Base-by-base conservation (phyloP, 1,140 invertebrate species). In the Drosophila oshimai region DNA sequence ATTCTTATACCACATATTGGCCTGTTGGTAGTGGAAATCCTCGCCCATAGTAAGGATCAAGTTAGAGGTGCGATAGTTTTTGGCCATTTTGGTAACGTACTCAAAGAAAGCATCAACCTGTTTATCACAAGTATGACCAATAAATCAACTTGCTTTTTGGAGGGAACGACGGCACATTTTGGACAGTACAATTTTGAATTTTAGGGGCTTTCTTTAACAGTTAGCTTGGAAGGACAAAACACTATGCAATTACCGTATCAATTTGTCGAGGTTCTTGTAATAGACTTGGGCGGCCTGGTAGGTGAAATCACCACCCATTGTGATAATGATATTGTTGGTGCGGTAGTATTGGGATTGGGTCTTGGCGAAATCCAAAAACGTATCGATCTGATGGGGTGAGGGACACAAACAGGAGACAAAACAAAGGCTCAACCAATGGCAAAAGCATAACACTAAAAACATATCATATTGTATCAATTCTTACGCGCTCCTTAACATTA, bases 291-390 rank as follows among this genome's bases (percentile, higher is more conserved):
- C 97, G 90, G 96, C 94, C 89, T 96, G 95, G 91, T 97, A 99
- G 36, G 95, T 94, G 89, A 99, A 99, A 92, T 99, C 98, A 62
- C 95, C 95, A 0, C 98, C 98, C 97, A 99, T 99, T 1, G 97
- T 98, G 44, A 98, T 92, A 58, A 98, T 93, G 6, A 98, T 92
- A 90, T 98, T 95, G 83, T 96, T 95, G 1, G 94, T 94, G 46
- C 91, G 91, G 88, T 95, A 96, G 13, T 91, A 90, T 54, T 90
- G 60, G 1, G 93, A 91, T 92, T 95, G 93, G 34, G 91, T 91
- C 50, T 91, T 68, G 34, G 92, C 90, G 88, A 93, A 94, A 15
- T 92, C 89, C 46, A 95, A 79, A 83, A 95, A 95, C 33, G 90
- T 74, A 39, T 92, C 69, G 24, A 94, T 92, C 94, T 95, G 87